Evolutionary conservation across 2,797 vertebrate species (phyloP).

Genomic region (Psittacula derbiana): DNA sequence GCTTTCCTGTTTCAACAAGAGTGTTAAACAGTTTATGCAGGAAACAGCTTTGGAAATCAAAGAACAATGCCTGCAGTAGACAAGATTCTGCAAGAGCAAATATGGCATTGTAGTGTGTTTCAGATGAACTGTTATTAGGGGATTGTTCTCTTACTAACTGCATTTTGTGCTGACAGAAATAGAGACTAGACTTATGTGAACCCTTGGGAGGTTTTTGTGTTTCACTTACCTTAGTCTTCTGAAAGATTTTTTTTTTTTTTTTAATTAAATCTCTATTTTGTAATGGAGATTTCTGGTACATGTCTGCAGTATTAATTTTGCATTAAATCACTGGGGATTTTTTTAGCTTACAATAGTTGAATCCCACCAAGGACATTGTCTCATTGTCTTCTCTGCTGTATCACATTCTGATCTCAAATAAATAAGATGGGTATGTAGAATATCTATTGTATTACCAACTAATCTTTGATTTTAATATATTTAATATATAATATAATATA

Average conservation of each 20-base stretch:
- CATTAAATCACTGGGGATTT: neutral
- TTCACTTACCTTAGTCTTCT: neutral
- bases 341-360: rapidly evolving
- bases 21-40: neutral
- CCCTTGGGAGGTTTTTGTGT: neutral
- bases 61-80: neutral
- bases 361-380: neutral
- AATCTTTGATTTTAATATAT: neutral
- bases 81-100: neutral
- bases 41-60: neutral
- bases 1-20: neutral
- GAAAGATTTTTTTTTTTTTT: neutral
- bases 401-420: neutral
- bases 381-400: neutral
- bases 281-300: neutral
- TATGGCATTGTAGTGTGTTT: neutral
- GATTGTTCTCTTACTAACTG: neutral
- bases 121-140: neutral
- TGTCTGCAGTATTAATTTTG: neutral
- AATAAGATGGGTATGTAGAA: neutral
- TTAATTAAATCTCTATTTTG: neutral
- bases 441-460: neutral
- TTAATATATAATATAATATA: neutral
- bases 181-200: neutral
- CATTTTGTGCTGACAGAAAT: neutral